Conservation (phyloP, 2,888 invertebrate species). For the Callyntrura sp. region DNA sequence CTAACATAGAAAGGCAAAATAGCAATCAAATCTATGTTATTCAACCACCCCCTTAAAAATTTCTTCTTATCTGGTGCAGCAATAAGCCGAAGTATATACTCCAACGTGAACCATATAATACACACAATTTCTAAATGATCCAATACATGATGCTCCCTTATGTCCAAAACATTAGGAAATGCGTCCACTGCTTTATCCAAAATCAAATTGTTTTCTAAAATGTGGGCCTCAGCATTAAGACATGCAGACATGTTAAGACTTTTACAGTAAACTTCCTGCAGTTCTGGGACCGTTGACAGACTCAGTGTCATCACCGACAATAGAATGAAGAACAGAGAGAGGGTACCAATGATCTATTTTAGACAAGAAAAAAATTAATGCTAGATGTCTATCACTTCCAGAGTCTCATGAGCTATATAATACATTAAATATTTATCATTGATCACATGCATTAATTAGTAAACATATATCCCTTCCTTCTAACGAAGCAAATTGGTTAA, state of each 20-base stretch:
- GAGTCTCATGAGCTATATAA: too few species aligned
- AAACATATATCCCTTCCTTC: too few species aligned
- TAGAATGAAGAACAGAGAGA: conserved; percentile 77
- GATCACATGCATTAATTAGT: too few species aligned
- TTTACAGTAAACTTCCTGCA: conserved; percentile 70
- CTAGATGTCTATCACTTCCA: not conserved
- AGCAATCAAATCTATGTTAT: conserved; percentile 77
- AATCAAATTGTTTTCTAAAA: conserved; percentile 6
- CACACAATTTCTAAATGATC: conserved; percentile 72
- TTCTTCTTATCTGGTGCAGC: conserved; percentile 68
- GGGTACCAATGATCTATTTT: conserved; percentile 63
- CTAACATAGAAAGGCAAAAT: conserved; percentile 77
- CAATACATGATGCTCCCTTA: conserved; percentile 58
- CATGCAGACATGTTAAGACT: conserved; percentile 63
- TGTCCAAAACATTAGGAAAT: conserved; percentile 33
- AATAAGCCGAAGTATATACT: conserved; percentile 72
- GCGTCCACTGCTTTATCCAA: conserved; percentile 23
- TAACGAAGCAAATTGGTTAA: too few species aligned
- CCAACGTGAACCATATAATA: conserved; percentile 77
- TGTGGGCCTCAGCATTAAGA: conserved; percentile 15
- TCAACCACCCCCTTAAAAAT: conserved; percentile 77
- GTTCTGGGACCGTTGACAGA: conserved; percentile 77
- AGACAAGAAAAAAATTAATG: conserved; percentile 17
- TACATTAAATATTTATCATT: too few species aligned
- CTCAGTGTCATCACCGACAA: conserved; percentile 75